These are phyloP conservation scores for Apamea crenata DNA, from an alignment of 2,888 invertebrate species.

Conservation along the genomic window DNA sequence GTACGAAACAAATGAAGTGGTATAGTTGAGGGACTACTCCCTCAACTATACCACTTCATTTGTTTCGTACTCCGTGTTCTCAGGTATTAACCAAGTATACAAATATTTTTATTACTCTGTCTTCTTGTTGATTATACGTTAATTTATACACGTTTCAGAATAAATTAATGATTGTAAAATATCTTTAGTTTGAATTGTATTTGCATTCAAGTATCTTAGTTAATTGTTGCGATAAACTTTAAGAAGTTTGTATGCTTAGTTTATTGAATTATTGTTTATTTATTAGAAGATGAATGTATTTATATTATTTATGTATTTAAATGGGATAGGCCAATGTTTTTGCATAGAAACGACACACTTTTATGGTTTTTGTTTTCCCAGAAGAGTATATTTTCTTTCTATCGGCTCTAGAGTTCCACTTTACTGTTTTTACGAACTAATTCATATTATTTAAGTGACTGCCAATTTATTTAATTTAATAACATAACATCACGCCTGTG, in stretches of 20 bases:
- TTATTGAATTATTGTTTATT: slow-evolving; percentile 50
- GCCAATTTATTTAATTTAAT: not conserved
- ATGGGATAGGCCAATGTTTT: not conserved
- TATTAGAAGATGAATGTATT: not conserved
- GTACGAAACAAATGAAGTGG: too few species aligned
- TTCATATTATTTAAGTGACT: not conserved
- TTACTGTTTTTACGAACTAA: not conserved
- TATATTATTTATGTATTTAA: not conserved
- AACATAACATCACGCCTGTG: too few species aligned
- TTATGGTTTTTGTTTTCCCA: not conserved
- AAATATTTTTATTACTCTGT: slow-evolving; percentile 75
- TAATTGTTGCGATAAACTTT: slow-evolving; percentile 53
- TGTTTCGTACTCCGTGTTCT: slow-evolving; percentile 31
- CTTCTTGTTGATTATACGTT: slow-evolving; percentile 73
- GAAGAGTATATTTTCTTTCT: not conserved
- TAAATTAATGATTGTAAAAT: slow-evolving; percentile 60
- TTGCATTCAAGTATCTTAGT: slow-evolving; percentile 57
- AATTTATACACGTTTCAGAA: slow-evolving; percentile 68
- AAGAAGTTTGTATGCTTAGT: slow-evolving; percentile 27
- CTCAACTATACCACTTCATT: slow-evolving; percentile 27
- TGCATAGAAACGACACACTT: not conserved
- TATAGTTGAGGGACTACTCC: too few species aligned
- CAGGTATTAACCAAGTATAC: slow-evolving; percentile 74
- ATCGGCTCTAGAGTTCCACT: not conserved
- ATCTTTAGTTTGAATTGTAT: slow-evolving; percentile 55